A percentile compares a stretch with the other conserved stretches of the same genome.
Conservation (phyloP, 2,797 vertebrate genomes). For the Sciurus carolinensis region DNA sequence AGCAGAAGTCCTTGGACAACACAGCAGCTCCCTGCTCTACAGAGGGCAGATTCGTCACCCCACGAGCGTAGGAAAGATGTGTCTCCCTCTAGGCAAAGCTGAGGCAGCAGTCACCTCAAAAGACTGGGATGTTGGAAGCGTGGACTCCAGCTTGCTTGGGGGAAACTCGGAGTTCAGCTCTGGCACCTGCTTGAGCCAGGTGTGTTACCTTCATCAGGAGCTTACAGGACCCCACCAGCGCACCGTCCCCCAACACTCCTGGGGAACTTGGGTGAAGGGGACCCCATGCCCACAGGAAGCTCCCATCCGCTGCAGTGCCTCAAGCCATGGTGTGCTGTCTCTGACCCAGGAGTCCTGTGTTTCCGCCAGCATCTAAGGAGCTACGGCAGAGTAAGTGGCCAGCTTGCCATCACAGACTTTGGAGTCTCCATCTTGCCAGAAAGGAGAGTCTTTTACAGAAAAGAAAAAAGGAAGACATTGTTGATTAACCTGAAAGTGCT, state of each 20-base stretch:
- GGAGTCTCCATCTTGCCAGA: background rate
- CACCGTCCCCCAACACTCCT: no score
- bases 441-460: background rate
- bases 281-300: fast-evolving
- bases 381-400: background rate
- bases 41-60: background rate
- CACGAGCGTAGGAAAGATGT: background rate
- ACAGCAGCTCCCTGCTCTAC: background rate
- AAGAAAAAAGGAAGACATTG: no score
- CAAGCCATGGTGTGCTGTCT: background rate
- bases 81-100: background rate
- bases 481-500: background rate
- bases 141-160: background rate
- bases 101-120: background rate
- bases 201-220: no score
- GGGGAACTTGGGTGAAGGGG: fast-evolving
- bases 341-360: background rate
- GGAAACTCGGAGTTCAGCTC: no score
- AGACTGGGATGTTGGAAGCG: background rate
- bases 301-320: fast-evolving
- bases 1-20: background rate
- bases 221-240: no score
- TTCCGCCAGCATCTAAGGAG: background rate
- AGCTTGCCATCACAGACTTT: background rate
- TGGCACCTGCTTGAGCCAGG: no score